These are phyloP conservation scores for Columba guinea DNA, from an alignment of 2,797 vertebrate genomes.

Conservation along the genomic window DNA sequence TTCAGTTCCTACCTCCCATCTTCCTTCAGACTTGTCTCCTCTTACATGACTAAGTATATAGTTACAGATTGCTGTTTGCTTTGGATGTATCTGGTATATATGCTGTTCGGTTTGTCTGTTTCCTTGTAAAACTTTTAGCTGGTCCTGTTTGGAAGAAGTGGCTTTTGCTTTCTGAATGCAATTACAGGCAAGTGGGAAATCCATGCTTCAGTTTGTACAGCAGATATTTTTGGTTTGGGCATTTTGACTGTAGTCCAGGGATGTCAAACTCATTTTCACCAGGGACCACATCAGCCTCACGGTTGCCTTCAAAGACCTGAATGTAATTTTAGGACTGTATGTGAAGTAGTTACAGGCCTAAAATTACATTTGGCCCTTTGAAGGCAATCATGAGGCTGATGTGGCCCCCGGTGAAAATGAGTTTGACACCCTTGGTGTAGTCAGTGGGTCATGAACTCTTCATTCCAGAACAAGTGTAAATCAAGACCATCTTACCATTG, in stretches of 20 bases:
- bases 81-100: background rate
- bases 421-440: background rate
- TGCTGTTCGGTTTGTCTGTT: background rate
- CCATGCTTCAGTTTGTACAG: background rate
- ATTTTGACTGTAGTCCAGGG: background rate
- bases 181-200: background rate
- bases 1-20: background rate
- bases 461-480: background rate
- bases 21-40: background rate
- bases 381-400: too few species aligned
- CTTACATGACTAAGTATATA: background rate
- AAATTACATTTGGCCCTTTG: too few species aligned
- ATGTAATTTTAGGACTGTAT: too few species aligned
- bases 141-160: background rate
- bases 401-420: too few species aligned
- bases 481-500: background rate
- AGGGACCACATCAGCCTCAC: too few species aligned
- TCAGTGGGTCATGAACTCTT: background rate
- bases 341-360: too few species aligned
- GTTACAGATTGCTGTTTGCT: background rate
- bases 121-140: background rate
- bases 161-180: background rate
- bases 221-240: background rate
- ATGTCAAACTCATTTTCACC: too few species aligned
- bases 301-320: too few species aligned